Base-by-base conservation (phyloP, 2,888 invertebrate genomes). In the Serrognathus titanus region DNA sequence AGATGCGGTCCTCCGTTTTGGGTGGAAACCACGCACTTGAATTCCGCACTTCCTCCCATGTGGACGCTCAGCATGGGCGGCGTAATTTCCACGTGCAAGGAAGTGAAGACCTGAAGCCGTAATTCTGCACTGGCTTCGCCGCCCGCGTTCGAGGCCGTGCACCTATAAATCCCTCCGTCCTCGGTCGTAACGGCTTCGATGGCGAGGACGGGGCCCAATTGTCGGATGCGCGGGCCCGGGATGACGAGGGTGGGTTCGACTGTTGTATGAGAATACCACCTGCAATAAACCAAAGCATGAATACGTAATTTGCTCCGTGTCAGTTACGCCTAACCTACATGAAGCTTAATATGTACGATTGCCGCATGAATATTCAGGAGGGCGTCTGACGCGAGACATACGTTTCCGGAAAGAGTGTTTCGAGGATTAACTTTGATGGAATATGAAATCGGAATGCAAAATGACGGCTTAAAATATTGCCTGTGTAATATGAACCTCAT, bases 41-140 rank as follows among this genome's bases (percentile, higher is more conserved):
- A 89, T 70, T 86, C 85, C 0, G 90, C 90, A 58, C 85, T 84
- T 48, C 87, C 87, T 3, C 87, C 89, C 75, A 90, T 85, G 73
- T 90, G 88, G 36, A 90, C 87, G 64, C 86, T 87, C 48, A 87
- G 76, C 58, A 86, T 75, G 39, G 83, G 82, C 24, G 86, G 88
- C 24, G 82, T 82, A 63, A 88, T 83, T 75, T 86, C 85, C 46
- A 86, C 85, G 73, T 85, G 84, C 20, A 89, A 78, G 48, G 86
- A 84, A 13, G 85, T 85, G 61, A 85, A 82, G 20, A 89, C 87
- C 10, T 83, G 79, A 11, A 89, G 78, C 66, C 84, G 81, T 53
- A 88, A 71, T 69, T 89, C 88, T 6, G 86, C 85, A 64, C 85
- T 85, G 0, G 86, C 84, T 73, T 88, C 87, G 5, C 88, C 88